phyloP scores from a whole-genome alignment of 2,113 vertebrate species.

The Andinoacara biseriatus region DNA sequence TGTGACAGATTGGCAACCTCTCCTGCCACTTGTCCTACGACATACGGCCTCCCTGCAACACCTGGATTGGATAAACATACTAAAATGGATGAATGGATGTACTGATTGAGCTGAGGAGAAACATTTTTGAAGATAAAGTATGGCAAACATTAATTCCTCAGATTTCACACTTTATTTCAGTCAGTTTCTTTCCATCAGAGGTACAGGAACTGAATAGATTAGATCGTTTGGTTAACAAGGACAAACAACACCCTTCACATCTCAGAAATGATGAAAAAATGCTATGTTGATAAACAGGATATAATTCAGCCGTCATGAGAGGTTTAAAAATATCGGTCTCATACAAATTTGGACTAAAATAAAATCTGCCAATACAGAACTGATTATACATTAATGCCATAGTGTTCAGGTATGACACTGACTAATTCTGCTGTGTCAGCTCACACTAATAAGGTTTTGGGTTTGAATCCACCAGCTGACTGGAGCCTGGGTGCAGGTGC shows the following conservation, averaged over 20 bases:
- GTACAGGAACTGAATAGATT: slow-evolving; percentile 12
- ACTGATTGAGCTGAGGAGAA: not conserved
- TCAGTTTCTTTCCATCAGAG: not conserved
- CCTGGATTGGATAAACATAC: not conserved
- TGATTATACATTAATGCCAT: not conserved
- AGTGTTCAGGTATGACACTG: not conserved
- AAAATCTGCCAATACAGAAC: not conserved
- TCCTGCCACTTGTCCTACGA: not conserved
- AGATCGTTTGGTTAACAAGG: slow-evolving; percentile 13
- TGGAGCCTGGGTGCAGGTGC: not conserved
- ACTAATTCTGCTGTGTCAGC: not conserved
- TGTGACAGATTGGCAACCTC: not conserved
- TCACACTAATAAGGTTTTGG: not conserved
- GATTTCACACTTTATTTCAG: slow-evolving; percentile 30
- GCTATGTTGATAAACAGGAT: not conserved
- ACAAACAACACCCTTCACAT: slow-evolving; percentile 11
- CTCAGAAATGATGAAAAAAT: not conserved
- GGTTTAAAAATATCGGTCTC: not conserved
- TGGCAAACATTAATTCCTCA: slow-evolving; percentile 23
- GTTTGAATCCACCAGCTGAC: not conserved
- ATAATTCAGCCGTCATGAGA: not conserved
- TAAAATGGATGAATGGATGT: not conserved
- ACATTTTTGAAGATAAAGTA: slow-evolving; percentile 20
- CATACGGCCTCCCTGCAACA: not conserved
- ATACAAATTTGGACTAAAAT: not conserved